Conservation (phyloP, 2,888 invertebrate species). For the Drosophila phalerata region DNA sequence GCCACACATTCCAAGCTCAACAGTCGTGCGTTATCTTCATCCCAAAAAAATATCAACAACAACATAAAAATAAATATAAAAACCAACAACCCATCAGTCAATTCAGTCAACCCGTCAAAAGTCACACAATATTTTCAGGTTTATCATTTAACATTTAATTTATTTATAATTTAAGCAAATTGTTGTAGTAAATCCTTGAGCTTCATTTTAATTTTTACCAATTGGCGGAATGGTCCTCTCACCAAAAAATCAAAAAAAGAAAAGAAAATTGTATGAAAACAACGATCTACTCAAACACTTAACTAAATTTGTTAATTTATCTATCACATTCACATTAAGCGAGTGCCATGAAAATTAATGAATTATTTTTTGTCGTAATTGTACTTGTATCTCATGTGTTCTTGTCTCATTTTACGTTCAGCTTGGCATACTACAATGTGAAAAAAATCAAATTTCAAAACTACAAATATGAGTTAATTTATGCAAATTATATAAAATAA, state of each 20-base stretch:
- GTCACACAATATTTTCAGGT: conserved; percentile 69
- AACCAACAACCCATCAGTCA: conserved; percentile 28
- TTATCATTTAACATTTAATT: conserved; percentile 23
- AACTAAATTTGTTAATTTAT: conserved; percentile 41
- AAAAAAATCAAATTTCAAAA: conserved; percentile 36
- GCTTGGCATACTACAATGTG: conserved; percentile 35
- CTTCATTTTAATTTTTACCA: conserved; percentile 67
- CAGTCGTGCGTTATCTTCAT: conserved; percentile 47
- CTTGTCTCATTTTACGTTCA: conserved; percentile 51
- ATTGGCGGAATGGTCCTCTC: conserved; percentile 82
- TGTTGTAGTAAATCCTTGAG: conserved; percentile 33
- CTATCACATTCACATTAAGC: conserved; percentile 46
- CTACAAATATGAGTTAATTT: conserved; percentile 54
- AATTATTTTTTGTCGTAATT: conserved; percentile 41
- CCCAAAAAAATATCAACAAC: conserved; percentile 15
- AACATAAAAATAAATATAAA: neutral
- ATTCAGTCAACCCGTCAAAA: conserved; percentile 36
- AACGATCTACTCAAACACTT: conserved; percentile 21
- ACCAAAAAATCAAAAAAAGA: conserved; percentile 64
- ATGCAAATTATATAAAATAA: conserved; percentile 55
- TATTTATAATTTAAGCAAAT: conserved; percentile 38
- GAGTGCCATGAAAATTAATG: conserved; percentile 44
- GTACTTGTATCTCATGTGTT: conserved; percentile 42
- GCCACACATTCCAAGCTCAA: conserved; percentile 9
- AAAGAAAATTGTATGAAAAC: conserved; percentile 24